These are phyloP conservation scores for Oreochromis aureus DNA, from an alignment of 2,113 vertebrate genomes.

Conservation along the genomic window DNA sequence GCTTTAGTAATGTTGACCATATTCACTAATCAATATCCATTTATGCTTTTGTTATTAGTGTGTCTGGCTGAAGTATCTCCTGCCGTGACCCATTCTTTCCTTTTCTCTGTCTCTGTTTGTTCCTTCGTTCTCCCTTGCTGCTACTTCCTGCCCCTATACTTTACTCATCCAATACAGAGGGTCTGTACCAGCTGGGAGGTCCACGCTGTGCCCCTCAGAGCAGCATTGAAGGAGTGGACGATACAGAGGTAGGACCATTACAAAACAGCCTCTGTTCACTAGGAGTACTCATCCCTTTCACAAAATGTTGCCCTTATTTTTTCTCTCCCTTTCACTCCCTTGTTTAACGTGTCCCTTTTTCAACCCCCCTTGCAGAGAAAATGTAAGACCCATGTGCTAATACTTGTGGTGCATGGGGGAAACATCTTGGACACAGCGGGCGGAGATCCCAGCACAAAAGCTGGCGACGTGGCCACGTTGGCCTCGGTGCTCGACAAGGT, in stretches of 20 bases:
- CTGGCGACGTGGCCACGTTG: constrained; percentile 84
- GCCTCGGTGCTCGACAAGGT: constrained; percentile 90
- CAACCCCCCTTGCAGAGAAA: constrained; percentile 62
- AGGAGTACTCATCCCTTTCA: not conserved
- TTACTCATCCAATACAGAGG: constrained; percentile 39
- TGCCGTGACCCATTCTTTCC: not conserved
- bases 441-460: constrained; percentile 83
- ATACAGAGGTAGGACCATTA: constrained; percentile 77
- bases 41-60: constrained; percentile 13
- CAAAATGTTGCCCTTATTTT: not conserved
- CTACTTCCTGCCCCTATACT: not conserved
- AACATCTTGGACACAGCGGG: constrained; percentile 86
- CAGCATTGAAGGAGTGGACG: constrained; percentile 88
- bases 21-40: constrained; percentile 43
- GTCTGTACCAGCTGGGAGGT: constrained; percentile 80
- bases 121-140: not conserved
- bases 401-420: constrained; percentile 91
- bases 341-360: not conserved
- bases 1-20: constrained; percentile 36
- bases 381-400: constrained; percentile 88
- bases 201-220: constrained; percentile 80
- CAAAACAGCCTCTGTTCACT: not conserved
- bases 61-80: constrained; percentile 8
- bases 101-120: not conserved
- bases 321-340: not conserved